phyloP scores from a whole-genome alignment of 1,140 invertebrate genomes.

The Eulimnadia texana region DNA sequence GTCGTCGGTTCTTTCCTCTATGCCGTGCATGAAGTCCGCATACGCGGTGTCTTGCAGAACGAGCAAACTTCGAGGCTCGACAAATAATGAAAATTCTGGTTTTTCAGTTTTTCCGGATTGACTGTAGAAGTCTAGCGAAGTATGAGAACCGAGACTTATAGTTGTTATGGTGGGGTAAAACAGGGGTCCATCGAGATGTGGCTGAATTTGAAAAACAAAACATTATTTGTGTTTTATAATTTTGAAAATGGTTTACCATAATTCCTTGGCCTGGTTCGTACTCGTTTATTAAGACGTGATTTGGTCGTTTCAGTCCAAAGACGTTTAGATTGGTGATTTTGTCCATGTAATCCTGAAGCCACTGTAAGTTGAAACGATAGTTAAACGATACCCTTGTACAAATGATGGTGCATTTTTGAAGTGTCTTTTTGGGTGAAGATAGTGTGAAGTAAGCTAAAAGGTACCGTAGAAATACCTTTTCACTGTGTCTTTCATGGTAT shows the following conservation, averaged over 20 bases:
- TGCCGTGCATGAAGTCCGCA: constrained; percentile 72
- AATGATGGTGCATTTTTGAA: not conserved
- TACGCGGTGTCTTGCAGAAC: constrained; percentile 74
- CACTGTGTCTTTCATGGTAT: not conserved
- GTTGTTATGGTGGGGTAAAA: constrained; percentile 88
- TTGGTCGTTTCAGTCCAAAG: constrained; percentile 60
- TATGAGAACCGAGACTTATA: constrained; percentile 78
- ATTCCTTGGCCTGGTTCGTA: constrained; percentile 87
- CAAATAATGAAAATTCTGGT: constrained; percentile 1
- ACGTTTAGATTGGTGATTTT: constrained; percentile 52
- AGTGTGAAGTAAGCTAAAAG: too few relatives aligned
- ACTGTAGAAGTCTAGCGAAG: constrained; percentile 69
- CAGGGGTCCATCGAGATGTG: constrained; percentile 86
- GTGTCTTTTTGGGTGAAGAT: not conserved
- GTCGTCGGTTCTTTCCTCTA: constrained; percentile 59
- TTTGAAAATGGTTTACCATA: constrained; percentile 38
- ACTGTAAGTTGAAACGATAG: constrained; percentile 36
- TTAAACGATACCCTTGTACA: too few relatives aligned
- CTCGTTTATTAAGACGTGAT: constrained; percentile 94
- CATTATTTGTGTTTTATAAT: not conserved
- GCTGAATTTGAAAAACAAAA: constrained; percentile 33
- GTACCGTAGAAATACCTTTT: too few relatives aligned
- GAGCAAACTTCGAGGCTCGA: constrained; percentile 77
- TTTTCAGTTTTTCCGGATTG: constrained; percentile 21
- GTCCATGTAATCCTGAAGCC: constrained; percentile 60